A percentile compares a stretch with the other conserved stretches of the same genome.
Conservation (phyloP, 2,888 invertebrate genomes). For the Netelia inedita region DNA sequence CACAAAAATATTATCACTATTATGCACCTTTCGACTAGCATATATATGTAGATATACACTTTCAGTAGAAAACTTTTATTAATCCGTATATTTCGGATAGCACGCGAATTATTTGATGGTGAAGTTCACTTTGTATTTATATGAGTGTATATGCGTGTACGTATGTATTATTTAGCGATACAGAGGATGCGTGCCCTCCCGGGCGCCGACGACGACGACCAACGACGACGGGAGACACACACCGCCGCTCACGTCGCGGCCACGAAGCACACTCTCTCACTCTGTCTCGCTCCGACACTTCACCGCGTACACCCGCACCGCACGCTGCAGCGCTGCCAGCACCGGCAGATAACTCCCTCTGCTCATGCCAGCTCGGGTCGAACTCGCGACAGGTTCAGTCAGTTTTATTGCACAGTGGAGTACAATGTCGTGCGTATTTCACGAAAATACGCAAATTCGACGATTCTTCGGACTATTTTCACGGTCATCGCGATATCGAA, state of each 20-base stretch:
- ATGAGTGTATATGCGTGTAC: not conserved
- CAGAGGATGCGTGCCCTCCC: constrained; percentile 63
- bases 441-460: constrained; percentile 8
- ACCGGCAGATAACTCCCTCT: constrained; percentile 3
- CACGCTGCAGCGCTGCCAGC: constrained; percentile 4
- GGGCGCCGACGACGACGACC: constrained; percentile 66
- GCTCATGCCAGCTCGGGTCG: not conserved
- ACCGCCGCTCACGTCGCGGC: constrained; percentile 49
- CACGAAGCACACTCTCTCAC: constrained; percentile 24
- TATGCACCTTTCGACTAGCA: constrained; percentile 34
- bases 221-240: constrained; percentile 63
- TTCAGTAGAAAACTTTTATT: constrained; percentile 8
- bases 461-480: constrained; percentile 20
- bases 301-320: constrained; percentile 1
- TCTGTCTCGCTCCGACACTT: not conserved
- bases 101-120: constrained; percentile 2
- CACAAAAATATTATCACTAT: constrained; percentile 32
- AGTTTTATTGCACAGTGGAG: not conserved
- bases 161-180: constrained; percentile 7
- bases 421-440: not conserved
- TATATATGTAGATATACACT: constrained; percentile 17
- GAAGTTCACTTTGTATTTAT: constrained; percentile 11
- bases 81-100: constrained; percentile 8
- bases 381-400: not conserved
- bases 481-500: constrained; percentile 25